Base-by-base conservation (phyloP, 2,888 invertebrate species). In the Agonopterix arenella region DNA sequence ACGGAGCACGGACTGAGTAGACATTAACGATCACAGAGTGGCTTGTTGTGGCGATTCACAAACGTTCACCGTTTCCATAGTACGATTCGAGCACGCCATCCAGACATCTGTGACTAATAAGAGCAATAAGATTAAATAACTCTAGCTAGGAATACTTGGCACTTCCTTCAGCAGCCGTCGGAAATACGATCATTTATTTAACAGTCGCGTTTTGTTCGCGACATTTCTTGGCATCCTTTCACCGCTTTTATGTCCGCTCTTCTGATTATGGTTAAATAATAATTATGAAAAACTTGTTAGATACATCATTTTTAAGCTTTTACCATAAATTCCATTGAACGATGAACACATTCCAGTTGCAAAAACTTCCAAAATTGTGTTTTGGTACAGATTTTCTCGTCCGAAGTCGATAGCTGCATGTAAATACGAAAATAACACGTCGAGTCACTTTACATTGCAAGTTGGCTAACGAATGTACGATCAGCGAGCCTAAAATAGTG, bases 401-500 rank as follows among this genome's bases (percentile, higher is more conserved):
- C 28, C 28, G 28, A 28, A 28, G 7, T 28, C 28, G 28, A 28
- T 28, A 5, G 5, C 28, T 28, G 28, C 28, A 28, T 28, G 28
- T 5, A 28, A 28, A 28, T 28, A 40, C 51, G 11, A 59, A 65
- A 61, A 62, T 62, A 63, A 43, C 46, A 48, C 54, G 47, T 52
- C 64, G 57, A 64, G 62, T 64, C 58, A 55, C 59, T 60, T 60
- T 54, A 56, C 59, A 60, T 63, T 57, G 57, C 58, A 44, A 11
- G 48, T 36, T 11, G 11, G 36, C 49, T 64, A 62, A 51, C 58
- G 58, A 61, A 66, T 62, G 63, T 68, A 69, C 63, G 67, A 61
- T 62, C 56, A 60, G 61, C 49, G 57, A 49, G 55, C 66, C 69
- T 58, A 64, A 76, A 76, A 76, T 79, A 76, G 71, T 64, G 49